These are phyloP conservation scores for Helicoverpa zea DNA, from an alignment of 1,140 invertebrate species.

Conservation along the genomic window DNA sequence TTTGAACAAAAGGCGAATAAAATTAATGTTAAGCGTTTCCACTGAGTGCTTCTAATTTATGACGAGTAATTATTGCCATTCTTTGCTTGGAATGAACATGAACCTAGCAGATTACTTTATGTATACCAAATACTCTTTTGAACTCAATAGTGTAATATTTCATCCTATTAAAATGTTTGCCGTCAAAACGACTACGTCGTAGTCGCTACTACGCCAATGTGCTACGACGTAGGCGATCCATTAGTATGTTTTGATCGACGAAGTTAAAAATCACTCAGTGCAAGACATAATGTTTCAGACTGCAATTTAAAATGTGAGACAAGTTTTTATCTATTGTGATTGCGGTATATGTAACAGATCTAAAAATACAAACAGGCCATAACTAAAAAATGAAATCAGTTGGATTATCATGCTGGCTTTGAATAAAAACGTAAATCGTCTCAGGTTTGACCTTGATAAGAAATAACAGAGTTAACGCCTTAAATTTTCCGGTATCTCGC, in stretches of 20 bases:
- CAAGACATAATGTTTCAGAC: no score
- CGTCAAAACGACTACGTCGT: constrained; percentile 43
- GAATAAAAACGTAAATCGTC: background rate
- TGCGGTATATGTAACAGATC: no score
- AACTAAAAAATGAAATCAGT: background rate
- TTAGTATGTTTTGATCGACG: background rate
- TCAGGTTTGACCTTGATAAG: constrained; percentile 6
- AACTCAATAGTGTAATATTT: constrained; percentile 61
- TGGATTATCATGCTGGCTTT: background rate
- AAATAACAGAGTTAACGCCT: constrained; percentile 33
- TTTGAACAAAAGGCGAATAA: constrained; percentile 53
- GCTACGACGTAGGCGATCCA: constrained; percentile 23
- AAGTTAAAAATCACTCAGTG: no score
- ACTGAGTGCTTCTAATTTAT: constrained; percentile 57
- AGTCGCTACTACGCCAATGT: constrained; percentile 22
- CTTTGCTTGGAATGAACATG: constrained; percentile 56
- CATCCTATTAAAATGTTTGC: constrained; percentile 35
- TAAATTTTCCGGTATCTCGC: constrained; percentile 33
- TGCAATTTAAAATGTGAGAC: no score
- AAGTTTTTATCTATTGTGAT: no score
- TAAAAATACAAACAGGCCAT: no score
- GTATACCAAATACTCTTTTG: constrained; percentile 51
- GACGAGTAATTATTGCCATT: constrained; percentile 62
- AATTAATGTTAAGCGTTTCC: constrained; percentile 61
- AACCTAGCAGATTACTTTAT: constrained; percentile 54